Evolutionary conservation across 2,888 invertebrate genomes (phyloP).

Genomic region (Oligia latruncula): DNA sequence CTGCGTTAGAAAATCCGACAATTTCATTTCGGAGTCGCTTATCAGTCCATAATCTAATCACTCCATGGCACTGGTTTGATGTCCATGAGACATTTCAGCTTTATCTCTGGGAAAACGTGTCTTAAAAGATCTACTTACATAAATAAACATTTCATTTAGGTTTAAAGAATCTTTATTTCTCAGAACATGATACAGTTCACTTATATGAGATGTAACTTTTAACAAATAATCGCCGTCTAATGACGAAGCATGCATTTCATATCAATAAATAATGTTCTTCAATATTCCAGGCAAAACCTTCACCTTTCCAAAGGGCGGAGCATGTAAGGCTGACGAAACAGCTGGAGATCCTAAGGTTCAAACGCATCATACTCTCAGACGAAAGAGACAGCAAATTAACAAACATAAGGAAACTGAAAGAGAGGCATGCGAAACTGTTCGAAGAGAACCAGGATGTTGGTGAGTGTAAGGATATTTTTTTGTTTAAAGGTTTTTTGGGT

Average conservation of each 20-base stretch:
- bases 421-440: constrained; percentile 90
- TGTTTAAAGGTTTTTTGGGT: constrained; percentile 29
- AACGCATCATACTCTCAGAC: constrained; percentile 92
- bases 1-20: neutral
- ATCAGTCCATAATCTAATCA: neutral
- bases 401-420: constrained; percentile 91
- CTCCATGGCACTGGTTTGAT: neutral
- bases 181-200: too few relatives aligned
- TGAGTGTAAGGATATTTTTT: constrained; percentile 76
- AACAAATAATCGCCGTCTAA: too few relatives aligned
- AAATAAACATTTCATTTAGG: too few relatives aligned
- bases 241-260: too few relatives aligned
- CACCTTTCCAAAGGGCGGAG: constrained; percentile 91
- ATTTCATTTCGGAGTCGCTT: neutral
- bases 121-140: too few relatives aligned
- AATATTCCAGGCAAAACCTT: constrained; percentile 89
- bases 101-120: too few relatives aligned
- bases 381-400: constrained; percentile 92
- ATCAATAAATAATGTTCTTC: neutral
- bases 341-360: constrained; percentile 93
- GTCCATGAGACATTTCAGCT: too few relatives aligned
- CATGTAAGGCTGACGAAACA: constrained; percentile 92
- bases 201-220: too few relatives aligned
- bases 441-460: constrained; percentile 93
- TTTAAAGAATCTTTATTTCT: too few relatives aligned